Evolutionary conservation across 2,888 invertebrate genomes (phyloP).

Genomic region (Anaspis maculata): DNA sequence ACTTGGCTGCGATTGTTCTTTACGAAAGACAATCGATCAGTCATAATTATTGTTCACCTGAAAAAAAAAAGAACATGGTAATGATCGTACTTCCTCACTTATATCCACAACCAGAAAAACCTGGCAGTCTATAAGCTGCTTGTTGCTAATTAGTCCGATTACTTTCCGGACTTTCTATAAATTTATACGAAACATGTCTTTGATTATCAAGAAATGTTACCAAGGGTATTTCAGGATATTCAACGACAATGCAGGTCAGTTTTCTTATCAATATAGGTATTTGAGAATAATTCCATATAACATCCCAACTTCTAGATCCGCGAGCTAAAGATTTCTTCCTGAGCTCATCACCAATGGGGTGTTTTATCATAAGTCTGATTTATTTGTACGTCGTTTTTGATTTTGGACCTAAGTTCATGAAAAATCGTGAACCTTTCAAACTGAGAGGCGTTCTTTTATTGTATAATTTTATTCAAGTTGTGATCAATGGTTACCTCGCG

Average conservation of each 20-base stretch:
- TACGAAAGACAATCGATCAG: no score
- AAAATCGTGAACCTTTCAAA: constrained; percentile 21
- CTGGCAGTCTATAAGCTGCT: no score
- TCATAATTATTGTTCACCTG: no score
- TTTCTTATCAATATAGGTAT: no score
- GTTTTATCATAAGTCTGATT: constrained; percentile 8
- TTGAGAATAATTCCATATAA: neutral
- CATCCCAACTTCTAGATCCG: constrained; percentile 20
- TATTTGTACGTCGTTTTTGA: constrained; percentile 22
- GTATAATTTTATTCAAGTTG: constrained; percentile 22
- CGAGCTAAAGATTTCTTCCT: constrained; percentile 16
- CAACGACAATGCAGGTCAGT: neutral
- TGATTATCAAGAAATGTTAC: neutral
- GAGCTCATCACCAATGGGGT: constrained; percentile 20
- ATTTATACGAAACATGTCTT: no score
- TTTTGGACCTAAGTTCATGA: constrained; percentile 25
- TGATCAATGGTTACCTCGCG: constrained; percentile 19
- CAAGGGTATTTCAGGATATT: neutral
- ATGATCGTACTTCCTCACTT: no score
- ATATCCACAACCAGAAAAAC: no score
- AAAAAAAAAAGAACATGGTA: no score
- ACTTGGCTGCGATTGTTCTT: no score
- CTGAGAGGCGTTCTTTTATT: constrained; percentile 18
- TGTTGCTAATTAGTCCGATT: no score
- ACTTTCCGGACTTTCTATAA: no score